Evolutionary conservation across 2,113 vertebrate species (phyloP).

Genomic region (Istiophorus platypterus): DNA sequence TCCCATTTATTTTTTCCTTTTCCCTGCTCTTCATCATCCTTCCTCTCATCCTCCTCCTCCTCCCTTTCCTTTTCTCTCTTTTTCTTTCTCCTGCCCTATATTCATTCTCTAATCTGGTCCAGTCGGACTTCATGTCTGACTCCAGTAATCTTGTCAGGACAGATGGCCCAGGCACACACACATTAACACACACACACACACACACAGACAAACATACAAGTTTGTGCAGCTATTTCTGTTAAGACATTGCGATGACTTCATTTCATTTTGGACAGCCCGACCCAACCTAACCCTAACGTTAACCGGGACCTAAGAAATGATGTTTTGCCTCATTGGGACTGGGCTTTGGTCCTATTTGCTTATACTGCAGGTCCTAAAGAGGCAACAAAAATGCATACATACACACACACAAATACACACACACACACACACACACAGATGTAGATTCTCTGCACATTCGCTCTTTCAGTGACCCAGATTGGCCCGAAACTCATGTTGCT

Average conservation of each 20-base stretch:
- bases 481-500: slow-evolving; percentile 48
- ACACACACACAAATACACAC: too few species aligned
- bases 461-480: slow-evolving; percentile 79
- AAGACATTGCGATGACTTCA: too few species aligned
- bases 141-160: slow-evolving; percentile 87
- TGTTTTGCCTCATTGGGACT: too few species aligned
- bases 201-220: slow-evolving; percentile 24
- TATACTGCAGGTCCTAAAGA: too few species aligned
- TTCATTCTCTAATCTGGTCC: slow-evolving; percentile 85
- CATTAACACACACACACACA: slow-evolving; percentile 35
- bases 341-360: too few species aligned
- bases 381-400: too few species aligned
- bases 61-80: not conserved
- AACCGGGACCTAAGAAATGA: too few species aligned
- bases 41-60: not conserved
- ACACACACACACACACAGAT: slow-evolving; percentile 25
- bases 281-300: too few species aligned
- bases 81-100: slow-evolving; percentile 80
- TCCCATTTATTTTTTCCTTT: not conserved
- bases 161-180: slow-evolving; percentile 79
- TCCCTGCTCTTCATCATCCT: not conserved
- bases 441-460: slow-evolving; percentile 39
- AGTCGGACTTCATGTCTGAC: slow-evolving; percentile 83
- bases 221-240: too few species aligned
- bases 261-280: too few species aligned